These are phyloP conservation scores for Zingel zingel DNA, from an alignment of 2,113 vertebrate genomes.

Conservation along the genomic window DNA sequence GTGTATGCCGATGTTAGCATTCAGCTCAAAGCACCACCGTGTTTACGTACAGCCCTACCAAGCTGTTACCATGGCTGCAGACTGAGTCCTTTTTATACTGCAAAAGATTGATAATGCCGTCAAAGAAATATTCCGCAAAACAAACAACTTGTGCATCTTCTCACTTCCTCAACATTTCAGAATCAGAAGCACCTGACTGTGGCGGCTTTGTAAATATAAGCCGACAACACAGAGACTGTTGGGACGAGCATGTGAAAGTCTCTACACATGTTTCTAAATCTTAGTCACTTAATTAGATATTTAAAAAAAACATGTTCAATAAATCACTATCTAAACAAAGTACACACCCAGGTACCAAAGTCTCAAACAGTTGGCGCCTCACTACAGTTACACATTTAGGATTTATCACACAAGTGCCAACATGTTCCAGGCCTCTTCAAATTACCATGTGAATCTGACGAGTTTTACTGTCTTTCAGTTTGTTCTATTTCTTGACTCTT, in stretches of 20 bases:
- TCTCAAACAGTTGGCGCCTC: conserved; percentile 15
- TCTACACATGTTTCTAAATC: background rate
- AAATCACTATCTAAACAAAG: conserved; percentile 16
- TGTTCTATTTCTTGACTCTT: background rate
- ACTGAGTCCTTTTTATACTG: background rate
- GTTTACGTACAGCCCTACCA: background rate
- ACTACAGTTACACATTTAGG: background rate
- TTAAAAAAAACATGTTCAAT: background rate
- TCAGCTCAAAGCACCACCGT: background rate
- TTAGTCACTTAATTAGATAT: background rate
- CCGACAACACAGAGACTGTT: background rate
- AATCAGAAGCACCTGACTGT: background rate
- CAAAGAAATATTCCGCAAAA: background rate
- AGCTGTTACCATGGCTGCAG: background rate
- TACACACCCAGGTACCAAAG: background rate
- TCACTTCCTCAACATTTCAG: background rate
- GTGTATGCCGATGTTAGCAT: background rate
- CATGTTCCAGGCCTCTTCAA: conserved; percentile 25
- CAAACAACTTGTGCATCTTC: background rate
- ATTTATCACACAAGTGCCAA: conserved; percentile 24
- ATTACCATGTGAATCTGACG: background rate
- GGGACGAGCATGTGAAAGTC: background rate
- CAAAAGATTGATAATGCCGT: background rate
- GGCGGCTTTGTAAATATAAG: background rate
- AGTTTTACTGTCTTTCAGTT: background rate